These are phyloP conservation scores for Lophotis ruficrista DNA, from an alignment of 2,113 vertebrate genomes.

Conservation along the genomic window DNA sequence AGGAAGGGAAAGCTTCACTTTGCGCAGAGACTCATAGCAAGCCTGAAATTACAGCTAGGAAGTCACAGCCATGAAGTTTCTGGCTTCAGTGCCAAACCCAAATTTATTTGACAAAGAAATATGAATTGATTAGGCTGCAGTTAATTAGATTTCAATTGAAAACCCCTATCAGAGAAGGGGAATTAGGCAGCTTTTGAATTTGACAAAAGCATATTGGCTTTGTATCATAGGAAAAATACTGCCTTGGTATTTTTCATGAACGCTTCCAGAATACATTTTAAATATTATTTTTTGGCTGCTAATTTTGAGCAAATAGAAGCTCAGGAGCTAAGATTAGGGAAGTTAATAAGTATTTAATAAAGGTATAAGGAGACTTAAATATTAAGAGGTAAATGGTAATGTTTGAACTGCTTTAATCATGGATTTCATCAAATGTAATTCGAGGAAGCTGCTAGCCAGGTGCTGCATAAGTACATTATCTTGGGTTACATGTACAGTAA, in stretches of 20 bases:
- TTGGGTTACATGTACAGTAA: background rate
- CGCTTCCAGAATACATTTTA: background rate
- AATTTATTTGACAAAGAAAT: slow-evolving; percentile 36
- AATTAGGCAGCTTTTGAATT: slow-evolving; percentile 52
- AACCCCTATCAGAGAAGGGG: background rate
- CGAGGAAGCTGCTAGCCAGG: background rate
- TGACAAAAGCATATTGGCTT: slow-evolving; percentile 29
- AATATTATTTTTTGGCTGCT: slow-evolving; percentile 25
- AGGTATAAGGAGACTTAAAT: slow-evolving; percentile 11
- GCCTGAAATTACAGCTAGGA: background rate
- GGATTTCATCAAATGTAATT: background rate
- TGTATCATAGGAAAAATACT: slow-evolving; percentile 23
- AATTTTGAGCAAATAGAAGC: slow-evolving; percentile 38
- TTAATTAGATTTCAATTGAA: slow-evolving; percentile 62
- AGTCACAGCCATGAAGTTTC: background rate
- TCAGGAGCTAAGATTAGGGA: slow-evolving; percentile 10
- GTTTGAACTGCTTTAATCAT: slow-evolving; percentile 25
- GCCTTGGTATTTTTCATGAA: background rate
- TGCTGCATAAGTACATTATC: background rate
- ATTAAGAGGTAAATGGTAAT: background rate
- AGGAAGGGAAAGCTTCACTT: background rate
- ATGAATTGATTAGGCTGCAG: slow-evolving; percentile 42
- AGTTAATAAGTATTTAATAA: slow-evolving; percentile 35
- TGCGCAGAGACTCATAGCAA: background rate
- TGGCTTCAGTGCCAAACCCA: background rate